These are phyloP conservation scores for Rhabdomys pumilio DNA, from an alignment of 2,797 vertebrate genomes.

Conservation along the genomic window DNA sequence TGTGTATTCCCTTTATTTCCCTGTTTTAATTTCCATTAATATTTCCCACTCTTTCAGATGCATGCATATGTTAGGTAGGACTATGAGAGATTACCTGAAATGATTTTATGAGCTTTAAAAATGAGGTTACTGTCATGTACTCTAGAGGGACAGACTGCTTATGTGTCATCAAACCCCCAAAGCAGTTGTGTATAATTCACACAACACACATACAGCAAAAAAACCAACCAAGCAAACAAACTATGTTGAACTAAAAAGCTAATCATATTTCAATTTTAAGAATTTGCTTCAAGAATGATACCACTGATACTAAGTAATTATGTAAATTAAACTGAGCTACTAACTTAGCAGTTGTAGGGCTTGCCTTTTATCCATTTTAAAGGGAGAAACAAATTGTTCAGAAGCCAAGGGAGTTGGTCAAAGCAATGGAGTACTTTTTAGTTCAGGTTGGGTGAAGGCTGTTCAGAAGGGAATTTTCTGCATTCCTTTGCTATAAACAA, in stretches of 20 bases:
- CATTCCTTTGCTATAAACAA: slow-evolving; percentile 43
- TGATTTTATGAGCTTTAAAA: slow-evolving; percentile 65
- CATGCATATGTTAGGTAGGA: not conserved
- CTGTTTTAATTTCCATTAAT: not conserved
- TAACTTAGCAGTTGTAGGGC: slow-evolving; percentile 44
- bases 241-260: slow-evolving; percentile 54
- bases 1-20: not conserved
- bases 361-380: slow-evolving; percentile 55
- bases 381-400: slow-evolving; percentile 64
- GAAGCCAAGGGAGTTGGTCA: slow-evolving; percentile 48
- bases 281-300: slow-evolving; percentile 53
- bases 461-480: slow-evolving; percentile 21
- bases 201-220: slow-evolving; percentile 13
- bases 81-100: slow-evolving; percentile 60
- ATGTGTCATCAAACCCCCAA: slow-evolving; percentile 11
- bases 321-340: slow-evolving; percentile 55
- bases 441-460: slow-evolving; percentile 55
- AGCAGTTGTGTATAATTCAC: slow-evolving; percentile 24
- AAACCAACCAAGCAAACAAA: not conserved
- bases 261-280: slow-evolving; percentile 29
- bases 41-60: slow-evolving; percentile 36
- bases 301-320: slow-evolving; percentile 39
- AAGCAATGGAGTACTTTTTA: slow-evolving; percentile 65
- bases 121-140: not conserved
- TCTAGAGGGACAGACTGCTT: not conserved